These are phyloP conservation scores for Stegophylla sp. DNA, from an alignment of 2,888 invertebrate species.

Conservation along the genomic window DNA sequence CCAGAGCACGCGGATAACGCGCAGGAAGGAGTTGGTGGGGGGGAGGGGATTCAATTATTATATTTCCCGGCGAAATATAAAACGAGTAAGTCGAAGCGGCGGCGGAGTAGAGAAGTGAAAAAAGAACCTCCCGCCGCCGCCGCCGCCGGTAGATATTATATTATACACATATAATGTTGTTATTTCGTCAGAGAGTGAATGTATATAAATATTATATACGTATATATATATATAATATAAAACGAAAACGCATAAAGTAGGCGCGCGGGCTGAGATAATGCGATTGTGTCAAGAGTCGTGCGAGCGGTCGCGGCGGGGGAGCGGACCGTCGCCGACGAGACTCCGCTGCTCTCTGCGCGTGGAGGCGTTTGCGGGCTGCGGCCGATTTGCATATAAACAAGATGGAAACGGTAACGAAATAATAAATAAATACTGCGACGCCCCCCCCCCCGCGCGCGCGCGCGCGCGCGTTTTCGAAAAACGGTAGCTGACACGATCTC, in stretches of 20 bases:
- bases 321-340: no score
- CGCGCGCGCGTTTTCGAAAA: no score
- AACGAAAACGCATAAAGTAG: slow-evolving; percentile 39
- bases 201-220: background rate
- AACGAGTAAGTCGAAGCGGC: slow-evolving; percentile 7
- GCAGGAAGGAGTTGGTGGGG: background rate
- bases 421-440: slow-evolving; percentile 41
- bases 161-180: background rate
- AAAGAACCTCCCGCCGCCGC: background rate
- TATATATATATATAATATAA: no score
- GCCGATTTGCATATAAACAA: slow-evolving; percentile 59
- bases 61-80: slow-evolving; percentile 26
- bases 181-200: slow-evolving; percentile 35
- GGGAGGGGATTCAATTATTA: slow-evolving; percentile 20
- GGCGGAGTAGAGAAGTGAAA: background rate
- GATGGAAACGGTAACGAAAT: slow-evolving; percentile 58
- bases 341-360: no score
- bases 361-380: slow-evolving; percentile 16
- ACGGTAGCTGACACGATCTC: no score
- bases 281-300: slow-evolving; percentile 55
- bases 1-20: background rate
- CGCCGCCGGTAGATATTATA: slow-evolving; percentile 1
- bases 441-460: background rate
- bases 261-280: slow-evolving; percentile 52
- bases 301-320: background rate